Evolutionary conservation across 2,797 vertebrate species (phyloP).

Genomic region (Aplochiton taeniatus): DNA sequence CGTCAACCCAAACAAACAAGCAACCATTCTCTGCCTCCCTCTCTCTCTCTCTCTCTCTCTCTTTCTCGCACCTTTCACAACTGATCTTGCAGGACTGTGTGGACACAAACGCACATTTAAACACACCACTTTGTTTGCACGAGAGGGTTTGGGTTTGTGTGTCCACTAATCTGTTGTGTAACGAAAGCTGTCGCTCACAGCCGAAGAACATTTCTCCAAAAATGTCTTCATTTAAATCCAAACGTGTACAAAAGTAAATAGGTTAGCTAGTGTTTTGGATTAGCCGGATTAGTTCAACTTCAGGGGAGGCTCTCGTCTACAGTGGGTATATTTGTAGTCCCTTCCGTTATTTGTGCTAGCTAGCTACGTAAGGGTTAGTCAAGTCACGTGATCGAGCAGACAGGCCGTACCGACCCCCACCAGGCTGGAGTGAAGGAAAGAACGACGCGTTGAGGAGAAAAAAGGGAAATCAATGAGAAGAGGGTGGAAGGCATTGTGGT

Average conservation of each 20-base stretch:
- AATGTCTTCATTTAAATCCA: too few species aligned
- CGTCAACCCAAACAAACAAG: conserved; percentile 22
- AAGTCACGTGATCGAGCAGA: conserved; percentile 28
- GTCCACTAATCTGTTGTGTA: too few species aligned
- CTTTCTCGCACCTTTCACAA: conserved; percentile 9
- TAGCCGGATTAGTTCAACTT: not conserved
- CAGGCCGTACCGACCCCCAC: not conserved
- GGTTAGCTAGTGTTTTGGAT: not conserved
- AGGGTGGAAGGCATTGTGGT: conserved; percentile 12
- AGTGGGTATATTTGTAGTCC: too few species aligned
- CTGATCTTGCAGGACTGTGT: not conserved
- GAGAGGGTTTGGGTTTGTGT: too few species aligned
- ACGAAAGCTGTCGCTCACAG: too few species aligned
- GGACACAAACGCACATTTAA: not conserved
- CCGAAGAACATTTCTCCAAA: too few species aligned
- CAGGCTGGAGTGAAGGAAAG: conserved; percentile 18
- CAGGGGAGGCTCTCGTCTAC: not conserved
- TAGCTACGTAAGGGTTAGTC: conserved; percentile 33
- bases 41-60: conserved; percentile 2
- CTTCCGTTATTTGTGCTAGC: not conserved
- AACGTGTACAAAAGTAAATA: too few species aligned
- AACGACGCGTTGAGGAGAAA: not conserved
- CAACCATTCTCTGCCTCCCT: conserved; percentile 5
- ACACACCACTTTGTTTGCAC: not conserved
- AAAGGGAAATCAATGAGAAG: conserved; percentile 7